Evolutionary conservation across 2,888 invertebrate species (phyloP).

Genomic region (Actias luna): DNA sequence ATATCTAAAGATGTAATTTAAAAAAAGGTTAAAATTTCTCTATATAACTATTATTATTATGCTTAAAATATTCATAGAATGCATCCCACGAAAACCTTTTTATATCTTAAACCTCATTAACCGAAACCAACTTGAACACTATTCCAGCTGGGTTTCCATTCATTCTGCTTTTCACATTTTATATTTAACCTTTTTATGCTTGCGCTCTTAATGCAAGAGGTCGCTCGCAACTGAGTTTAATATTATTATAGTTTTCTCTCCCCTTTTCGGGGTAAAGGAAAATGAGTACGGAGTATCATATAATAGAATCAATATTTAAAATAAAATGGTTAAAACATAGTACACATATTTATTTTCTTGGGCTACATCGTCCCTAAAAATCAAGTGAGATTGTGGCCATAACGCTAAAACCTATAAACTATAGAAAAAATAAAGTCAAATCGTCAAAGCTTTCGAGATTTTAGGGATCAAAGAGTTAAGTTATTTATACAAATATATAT

Average conservation of each 20-base stretch:
- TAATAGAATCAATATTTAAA: not conserved
- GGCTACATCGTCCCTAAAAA: no score
- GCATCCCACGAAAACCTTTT: not conserved
- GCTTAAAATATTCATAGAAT: not conserved
- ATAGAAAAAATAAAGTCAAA: no score
- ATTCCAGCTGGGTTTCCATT: not conserved
- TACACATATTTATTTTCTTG: no score
- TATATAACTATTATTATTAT: not conserved
- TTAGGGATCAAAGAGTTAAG: no score
- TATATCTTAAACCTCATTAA: slow-evolving; percentile 21
- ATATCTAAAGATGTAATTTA: not conserved
- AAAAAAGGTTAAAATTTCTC: not conserved
- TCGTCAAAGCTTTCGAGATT: no score
- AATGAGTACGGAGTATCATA: not conserved
- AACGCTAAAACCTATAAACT: no score
- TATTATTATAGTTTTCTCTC: not conserved
- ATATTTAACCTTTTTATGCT: not conserved
- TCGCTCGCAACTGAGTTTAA: not conserved
- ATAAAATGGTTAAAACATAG: not conserved
- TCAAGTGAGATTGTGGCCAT: no score
- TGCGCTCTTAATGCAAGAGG: not conserved
- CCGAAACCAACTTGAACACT: not conserved
- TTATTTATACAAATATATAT: no score
- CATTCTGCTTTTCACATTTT: not conserved
- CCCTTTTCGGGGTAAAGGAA: not conserved